A percentile compares a stretch with the other conserved stretches of the same genome.
phyloP scores from a whole-genome alignment of 2,888 invertebrate species.

The Cephus pulcher region DNA sequence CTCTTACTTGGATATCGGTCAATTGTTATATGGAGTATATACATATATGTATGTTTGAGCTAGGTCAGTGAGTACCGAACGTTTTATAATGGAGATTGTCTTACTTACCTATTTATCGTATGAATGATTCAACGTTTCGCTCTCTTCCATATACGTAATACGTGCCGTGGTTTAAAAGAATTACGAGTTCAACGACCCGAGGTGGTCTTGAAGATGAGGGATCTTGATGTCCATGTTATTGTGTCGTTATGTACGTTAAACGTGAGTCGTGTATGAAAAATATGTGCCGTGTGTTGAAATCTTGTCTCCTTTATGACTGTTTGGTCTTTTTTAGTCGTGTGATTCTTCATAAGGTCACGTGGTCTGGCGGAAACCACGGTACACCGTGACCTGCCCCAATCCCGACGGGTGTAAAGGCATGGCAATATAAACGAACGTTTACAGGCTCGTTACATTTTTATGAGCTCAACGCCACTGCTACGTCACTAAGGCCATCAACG shows the following conservation, averaged over 20 bases:
- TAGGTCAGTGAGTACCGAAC: neutral
- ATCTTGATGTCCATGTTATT: neutral
- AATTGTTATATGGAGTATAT: neutral
- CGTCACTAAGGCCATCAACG: conserved; percentile 62
- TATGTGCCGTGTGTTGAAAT: neutral
- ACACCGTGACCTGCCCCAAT: conserved; percentile 60
- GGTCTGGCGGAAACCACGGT: conserved; percentile 41
- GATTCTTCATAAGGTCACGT: conserved; percentile 47
- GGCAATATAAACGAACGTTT: conserved; percentile 67
- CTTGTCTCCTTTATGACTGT: neutral
- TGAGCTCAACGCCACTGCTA: conserved; percentile 64
- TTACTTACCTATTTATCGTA: neutral
- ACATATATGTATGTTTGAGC: neutral
- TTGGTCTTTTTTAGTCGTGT: conserved; percentile 16
- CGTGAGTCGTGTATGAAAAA: neutral
- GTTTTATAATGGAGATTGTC: neutral
- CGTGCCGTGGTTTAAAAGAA: neutral
- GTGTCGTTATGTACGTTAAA: neutral
- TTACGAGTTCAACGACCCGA: neutral
- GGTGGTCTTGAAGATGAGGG: neutral
- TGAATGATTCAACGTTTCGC: neutral
- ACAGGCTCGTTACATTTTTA: conserved; percentile 68
- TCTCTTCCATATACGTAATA: neutral
- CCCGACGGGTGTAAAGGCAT: conserved; percentile 59
- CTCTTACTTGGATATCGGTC: neutral